phyloP scores from a whole-genome alignment of 1,140 invertebrate genomes.

The Penaeus chinensis region DNA sequence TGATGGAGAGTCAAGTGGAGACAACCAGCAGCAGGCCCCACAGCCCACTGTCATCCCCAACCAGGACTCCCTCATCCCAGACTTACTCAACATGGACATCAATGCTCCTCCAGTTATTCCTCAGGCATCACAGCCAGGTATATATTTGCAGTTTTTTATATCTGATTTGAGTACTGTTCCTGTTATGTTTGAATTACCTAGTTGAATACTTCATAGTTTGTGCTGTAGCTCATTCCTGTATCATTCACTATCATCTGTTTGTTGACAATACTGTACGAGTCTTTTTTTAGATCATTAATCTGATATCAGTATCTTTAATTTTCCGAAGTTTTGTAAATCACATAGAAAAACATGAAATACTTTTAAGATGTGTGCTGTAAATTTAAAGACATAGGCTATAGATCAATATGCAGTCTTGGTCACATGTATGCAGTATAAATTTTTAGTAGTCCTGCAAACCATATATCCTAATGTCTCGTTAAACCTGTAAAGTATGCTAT shows the following conservation, averaged over 20 bases:
- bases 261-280: too few species aligned
- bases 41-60: slow-evolving; percentile 81
- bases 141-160: background rate
- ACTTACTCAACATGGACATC: slow-evolving; percentile 96
- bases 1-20: slow-evolving; percentile 64
- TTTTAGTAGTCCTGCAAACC: background rate
- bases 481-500: background rate
- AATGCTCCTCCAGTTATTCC: slow-evolving; percentile 70
- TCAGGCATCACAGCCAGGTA: slow-evolving; percentile 64
- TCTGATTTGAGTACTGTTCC: background rate
- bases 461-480: background rate
- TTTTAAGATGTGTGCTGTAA: too few species aligned
- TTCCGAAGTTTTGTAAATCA: too few species aligned
- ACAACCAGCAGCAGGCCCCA: slow-evolving; percentile 64
- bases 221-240: too few species aligned
- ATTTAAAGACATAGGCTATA: too few species aligned
- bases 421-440: too few species aligned
- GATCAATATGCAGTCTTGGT: too few species aligned
- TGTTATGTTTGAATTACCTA: background rate
- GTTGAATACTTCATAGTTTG: too few species aligned
- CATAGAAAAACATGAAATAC: too few species aligned
- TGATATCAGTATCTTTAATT: too few species aligned
- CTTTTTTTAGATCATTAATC: too few species aligned
- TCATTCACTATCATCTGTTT: too few species aligned
- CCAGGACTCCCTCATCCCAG: slow-evolving; percentile 96